Evolutionary conservation across 2,797 vertebrate species (phyloP), one percentile per base, ranked within the genome.

Genomic region (Petrocephalus schoutedeni): DNA sequence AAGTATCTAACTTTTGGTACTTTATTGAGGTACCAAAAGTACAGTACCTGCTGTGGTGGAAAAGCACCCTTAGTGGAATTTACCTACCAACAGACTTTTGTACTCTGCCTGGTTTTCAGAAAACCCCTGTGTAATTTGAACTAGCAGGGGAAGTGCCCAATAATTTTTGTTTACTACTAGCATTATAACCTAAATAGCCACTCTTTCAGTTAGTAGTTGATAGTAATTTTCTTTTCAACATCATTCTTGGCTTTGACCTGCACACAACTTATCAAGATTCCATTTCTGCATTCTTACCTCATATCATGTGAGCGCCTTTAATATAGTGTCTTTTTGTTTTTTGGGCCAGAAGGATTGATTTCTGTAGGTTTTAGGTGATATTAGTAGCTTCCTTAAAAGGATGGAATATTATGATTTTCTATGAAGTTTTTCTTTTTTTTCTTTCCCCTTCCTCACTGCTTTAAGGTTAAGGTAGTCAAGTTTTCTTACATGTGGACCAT

Each of bases 401-500:
- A n/a, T 86, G 57, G 57, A 23, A 49, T 49, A 51, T 86, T 64
- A 49, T 51, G 10, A 64, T 36, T 14, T 56, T 28, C 12, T 85
- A 9, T 23, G 59, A 61, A 21, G 10, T 10, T 8, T 56, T 28
- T 85, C 4, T 59, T 86, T 86, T 87, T 88, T 14, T 41, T 41
- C 36, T 41, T 41, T 41, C 36, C 12, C 94, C 74, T 91, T 92
- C 7, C 90, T 91, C 91, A 93, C 71, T 91, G 91, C 23, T 90
- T 91, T 91, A 92, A 99, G 98, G 98, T 99, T 92, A 99, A 99
- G 95, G 98, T 99, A 91, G 98, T 99, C 92, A 99, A 99, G 93
- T 99, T 99, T 96, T 99, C 98, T 90, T 99, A 99, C 93, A 99
- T 99, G 98, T 99, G 98, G 98, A 99, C 98, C 95, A 99, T 99